Percentiles rank a stretch among this genome's conserved stretches.
Evolutionary conservation across 2,797 vertebrate genomes (phyloP).

Genomic region (Neostethus bicornis): DNA sequence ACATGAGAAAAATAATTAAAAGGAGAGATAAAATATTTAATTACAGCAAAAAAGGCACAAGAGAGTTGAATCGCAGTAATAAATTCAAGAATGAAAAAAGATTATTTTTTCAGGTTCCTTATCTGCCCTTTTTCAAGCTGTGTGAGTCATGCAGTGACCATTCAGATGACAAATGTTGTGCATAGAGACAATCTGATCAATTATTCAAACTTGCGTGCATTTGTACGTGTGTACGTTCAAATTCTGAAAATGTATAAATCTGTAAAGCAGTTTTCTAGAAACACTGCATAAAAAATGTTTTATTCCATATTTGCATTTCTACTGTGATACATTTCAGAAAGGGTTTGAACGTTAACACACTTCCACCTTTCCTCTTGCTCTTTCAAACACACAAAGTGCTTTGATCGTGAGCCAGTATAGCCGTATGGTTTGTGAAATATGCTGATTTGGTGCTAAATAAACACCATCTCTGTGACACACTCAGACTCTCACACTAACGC

Average conservation of each 20-base stretch:
- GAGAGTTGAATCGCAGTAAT: not conserved
- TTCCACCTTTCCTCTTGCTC: slow-evolving; percentile 10
- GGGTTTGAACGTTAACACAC: slow-evolving; percentile 42
- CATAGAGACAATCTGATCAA: slow-evolving; percentile 50
- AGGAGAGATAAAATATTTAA: not conserved
- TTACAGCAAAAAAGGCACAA: not conserved
- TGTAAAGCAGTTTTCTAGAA: slow-evolving; percentile 29
- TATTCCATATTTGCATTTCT: slow-evolving; percentile 32
- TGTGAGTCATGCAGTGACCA: slow-evolving; percentile 31
- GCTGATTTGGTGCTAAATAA: slow-evolving; percentile 61
- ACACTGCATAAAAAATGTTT: slow-evolving; percentile 19
- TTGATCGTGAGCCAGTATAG: slow-evolving; percentile 55
- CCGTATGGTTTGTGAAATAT: slow-evolving; percentile 60
- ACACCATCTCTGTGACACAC: slow-evolving; percentile 36
- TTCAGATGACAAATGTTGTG: slow-evolving; percentile 42
- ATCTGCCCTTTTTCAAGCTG: slow-evolving; percentile 37
- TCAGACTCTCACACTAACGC: slow-evolving; percentile 26
- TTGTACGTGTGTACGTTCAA: slow-evolving; percentile 17
- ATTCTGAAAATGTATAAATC: no score
- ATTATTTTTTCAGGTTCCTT: slow-evolving; percentile 18
- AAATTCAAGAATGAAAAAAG: slow-evolving; percentile 11
- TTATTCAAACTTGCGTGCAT: slow-evolving; percentile 44
- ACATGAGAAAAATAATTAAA: not conserved
- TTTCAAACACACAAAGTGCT: slow-evolving; percentile 26
- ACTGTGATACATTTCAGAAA: slow-evolving; percentile 33